A percentile compares a stretch with the other conserved stretches of the same genome.
Conservation (phyloP, 2,113 vertebrate species). For the Coptodon bakossiorum region DNA sequence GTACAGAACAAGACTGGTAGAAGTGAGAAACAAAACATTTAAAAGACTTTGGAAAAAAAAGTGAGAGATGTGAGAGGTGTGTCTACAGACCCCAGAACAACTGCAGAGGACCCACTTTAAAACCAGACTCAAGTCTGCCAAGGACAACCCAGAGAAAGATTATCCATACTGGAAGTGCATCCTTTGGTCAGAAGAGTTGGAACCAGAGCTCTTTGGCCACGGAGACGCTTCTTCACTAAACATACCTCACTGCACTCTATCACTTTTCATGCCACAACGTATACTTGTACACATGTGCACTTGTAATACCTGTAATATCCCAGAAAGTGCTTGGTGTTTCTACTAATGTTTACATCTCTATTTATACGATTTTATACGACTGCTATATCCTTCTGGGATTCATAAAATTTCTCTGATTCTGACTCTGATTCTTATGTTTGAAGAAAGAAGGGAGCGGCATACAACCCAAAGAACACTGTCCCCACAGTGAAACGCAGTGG, state of each 20-base stretch:
- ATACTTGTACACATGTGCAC: neutral
- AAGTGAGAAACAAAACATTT: neutral
- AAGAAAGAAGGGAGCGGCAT: neutral
- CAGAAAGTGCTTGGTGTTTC: too few relatives aligned
- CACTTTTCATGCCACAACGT: neutral
- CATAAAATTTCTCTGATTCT: neutral
- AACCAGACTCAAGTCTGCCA: neutral
- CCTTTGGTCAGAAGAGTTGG: neutral
- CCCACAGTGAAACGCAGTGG: neutral
- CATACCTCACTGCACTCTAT: neutral
- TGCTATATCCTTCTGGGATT: neutral
- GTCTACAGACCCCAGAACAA: neutral
- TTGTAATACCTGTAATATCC: neutral
- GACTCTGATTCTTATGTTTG: neutral
- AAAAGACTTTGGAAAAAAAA: neutral
- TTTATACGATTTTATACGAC: neutral
- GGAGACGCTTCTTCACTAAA: neutral
- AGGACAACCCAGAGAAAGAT: neutral
- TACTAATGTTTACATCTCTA: too few relatives aligned
- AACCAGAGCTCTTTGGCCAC: neutral
- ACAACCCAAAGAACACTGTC: neutral
- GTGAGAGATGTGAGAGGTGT: neutral
- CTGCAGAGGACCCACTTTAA: neutral
- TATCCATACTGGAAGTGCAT: neutral
- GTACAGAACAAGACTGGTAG: neutral